Evolutionary conservation across 2,113 vertebrate genomes (phyloP).

Genomic region (Podarcis raffonei): DNA sequence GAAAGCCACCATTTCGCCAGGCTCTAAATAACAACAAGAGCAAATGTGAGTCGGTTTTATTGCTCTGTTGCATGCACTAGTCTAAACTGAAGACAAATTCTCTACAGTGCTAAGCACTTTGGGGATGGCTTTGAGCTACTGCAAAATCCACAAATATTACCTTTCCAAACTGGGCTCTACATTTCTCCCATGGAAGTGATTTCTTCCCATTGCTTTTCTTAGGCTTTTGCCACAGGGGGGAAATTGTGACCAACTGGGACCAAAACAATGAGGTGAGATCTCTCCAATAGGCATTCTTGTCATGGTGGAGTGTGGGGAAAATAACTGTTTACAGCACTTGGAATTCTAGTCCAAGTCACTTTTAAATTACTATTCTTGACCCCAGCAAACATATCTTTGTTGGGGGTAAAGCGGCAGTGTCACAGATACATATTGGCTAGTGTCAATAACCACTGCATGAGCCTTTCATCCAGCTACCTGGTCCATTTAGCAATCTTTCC

Average conservation of each 20-base stretch:
- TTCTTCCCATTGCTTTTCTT: background rate
- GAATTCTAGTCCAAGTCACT: background rate
- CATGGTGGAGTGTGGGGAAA: background rate
- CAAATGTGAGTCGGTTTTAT: slow-evolving; percentile 32
- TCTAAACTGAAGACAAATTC: slow-evolving; percentile 14
- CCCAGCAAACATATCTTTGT: background rate
- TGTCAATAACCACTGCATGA: background rate
- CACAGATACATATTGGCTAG: background rate
- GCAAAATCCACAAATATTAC: slow-evolving; percentile 5
- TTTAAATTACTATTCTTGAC: background rate
- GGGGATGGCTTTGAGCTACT: background rate
- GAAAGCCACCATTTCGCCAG: slow-evolving; percentile 52
- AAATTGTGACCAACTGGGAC: background rate
- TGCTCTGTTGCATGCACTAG: slow-evolving; percentile 30
- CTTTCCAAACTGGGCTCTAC: background rate
- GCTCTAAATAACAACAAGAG: slow-evolving; percentile 50
- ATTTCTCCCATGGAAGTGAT: background rate
- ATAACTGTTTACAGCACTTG: background rate
- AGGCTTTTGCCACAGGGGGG: background rate
- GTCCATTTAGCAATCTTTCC: background rate
- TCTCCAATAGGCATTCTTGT: background rate
- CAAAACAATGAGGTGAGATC: background rate
- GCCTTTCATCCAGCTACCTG: background rate
- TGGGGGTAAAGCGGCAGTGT: background rate
- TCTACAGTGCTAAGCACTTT: background rate